Base-by-base conservation (phyloP, 1,140 invertebrate species). In the Drosophila murphyi region DNA sequence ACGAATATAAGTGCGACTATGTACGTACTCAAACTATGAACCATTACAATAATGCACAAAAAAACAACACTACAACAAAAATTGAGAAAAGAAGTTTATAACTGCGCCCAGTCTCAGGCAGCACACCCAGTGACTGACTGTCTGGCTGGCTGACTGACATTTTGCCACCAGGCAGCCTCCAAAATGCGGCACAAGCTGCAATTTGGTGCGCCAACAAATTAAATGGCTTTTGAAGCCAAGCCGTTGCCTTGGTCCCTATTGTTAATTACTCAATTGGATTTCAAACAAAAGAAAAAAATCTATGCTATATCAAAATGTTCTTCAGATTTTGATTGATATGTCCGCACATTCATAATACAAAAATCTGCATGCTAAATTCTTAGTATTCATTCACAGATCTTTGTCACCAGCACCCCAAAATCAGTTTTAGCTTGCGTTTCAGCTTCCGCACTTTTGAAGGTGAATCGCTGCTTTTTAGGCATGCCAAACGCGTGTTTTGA, bases 371-470 rank as follows among this genome's bases (percentile, higher is more conserved):
- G 6, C 54, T 59, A 35, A 54, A 32, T 43, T 35, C 54, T 48
- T 43, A 34, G 43, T 20, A 20, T 60, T 87, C 83, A 87, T 88
- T 88, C 83, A 89, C 70, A 80, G 67, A 89, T 87, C 3, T 43
- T 7, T 68, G 78, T 45, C 29, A 65, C 32, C 63, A 48, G 80
- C 61, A 57, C 70, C 65, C 52, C 76, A 85, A 68, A 63, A 34
- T 70, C 76, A 45, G 78, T 51, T 31, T 59, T 47, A 37, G 51
- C 57, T 51, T 41, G 41, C 65, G 48, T 50, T 57, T 60, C 31
- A 76, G 80, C 83, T 87, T 87, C 82, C 82, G 83, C 83, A 55
- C 59, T 67, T 55, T 71, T 62, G 83, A 87, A 87, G 83, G 83
- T 83, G 76, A 79, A 47, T 31, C 45, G 47, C 70, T 29, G 28